Percentiles rank a stretch among this genome's conserved stretches.
Conservation (phyloP, 2,113 vertebrate genomes). For the Myotis lucifugus region DNA sequence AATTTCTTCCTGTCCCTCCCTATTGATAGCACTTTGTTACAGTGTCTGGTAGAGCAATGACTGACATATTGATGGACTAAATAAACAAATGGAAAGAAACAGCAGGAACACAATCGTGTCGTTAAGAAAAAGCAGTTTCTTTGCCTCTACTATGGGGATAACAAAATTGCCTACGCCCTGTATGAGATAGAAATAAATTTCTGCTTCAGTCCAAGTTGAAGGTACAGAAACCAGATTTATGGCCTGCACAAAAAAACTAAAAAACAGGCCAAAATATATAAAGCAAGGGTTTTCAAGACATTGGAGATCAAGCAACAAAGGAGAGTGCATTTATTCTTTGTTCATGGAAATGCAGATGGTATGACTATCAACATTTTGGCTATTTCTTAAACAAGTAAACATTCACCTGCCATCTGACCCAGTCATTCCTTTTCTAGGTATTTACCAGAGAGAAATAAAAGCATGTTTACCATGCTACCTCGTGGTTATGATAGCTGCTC, state of each 20-base stretch:
- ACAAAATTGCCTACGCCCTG: background rate
- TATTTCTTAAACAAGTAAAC: background rate
- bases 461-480: background rate
- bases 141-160: background rate
- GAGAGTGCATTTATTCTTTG: background rate
- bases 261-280: background rate
- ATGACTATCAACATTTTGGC: background rate
- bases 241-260: background rate
- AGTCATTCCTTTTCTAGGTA: background rate
- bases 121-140: background rate
- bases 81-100: constrained; percentile 18
- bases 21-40: background rate
- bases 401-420: background rate
- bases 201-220: background rate
- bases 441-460: background rate
- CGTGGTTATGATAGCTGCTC: background rate
- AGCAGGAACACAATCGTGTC: background rate
- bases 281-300: background rate
- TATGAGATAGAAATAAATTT: background rate
- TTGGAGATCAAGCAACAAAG: background rate
- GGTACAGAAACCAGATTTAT: background rate
- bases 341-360: background rate
- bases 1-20: background rate
- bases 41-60: background rate
- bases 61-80: background rate